A percentile compares a stretch with the other conserved stretches of the same genome.
Conservation (phyloP, 2,113 vertebrate species). For the Rhea pennata region DNA sequence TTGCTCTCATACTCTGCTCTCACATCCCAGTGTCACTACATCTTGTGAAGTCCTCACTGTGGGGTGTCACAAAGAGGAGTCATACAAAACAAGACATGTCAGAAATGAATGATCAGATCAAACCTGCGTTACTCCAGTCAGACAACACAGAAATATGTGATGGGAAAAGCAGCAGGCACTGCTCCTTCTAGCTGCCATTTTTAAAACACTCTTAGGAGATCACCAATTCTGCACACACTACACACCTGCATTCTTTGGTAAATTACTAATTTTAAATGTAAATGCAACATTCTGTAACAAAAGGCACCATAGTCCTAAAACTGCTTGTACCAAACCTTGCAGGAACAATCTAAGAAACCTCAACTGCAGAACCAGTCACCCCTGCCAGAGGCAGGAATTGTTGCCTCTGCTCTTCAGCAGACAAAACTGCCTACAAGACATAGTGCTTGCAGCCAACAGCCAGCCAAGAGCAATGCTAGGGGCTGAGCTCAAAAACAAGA, state of each 20-base stretch:
- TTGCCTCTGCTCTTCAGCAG: constrained; percentile 11
- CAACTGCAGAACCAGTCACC: constrained; percentile 27
- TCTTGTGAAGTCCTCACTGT: constrained; percentile 18
- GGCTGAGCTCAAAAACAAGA: constrained; percentile 18
- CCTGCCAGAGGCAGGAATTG: constrained; percentile 20
- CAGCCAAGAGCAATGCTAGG: constrained; percentile 45
- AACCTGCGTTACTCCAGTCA: constrained; percentile 39
- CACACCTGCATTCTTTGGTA: constrained; percentile 8
- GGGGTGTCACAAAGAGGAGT: constrained; percentile 23
- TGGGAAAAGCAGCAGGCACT: constrained; percentile 48
- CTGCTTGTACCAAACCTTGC: constrained; percentile 22
- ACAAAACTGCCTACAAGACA: constrained; percentile 34
- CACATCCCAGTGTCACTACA: constrained; percentile 39
- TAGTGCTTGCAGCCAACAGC: constrained; percentile 12
- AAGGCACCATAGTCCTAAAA: constrained; percentile 3
- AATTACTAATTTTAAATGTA: constrained; percentile 72
- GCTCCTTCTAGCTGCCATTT: constrained; percentile 60
- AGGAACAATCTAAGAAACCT: constrained; percentile 37
- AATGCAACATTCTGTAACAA: constrained; percentile 62
- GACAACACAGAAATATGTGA: constrained; percentile 38
- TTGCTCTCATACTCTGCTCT: neutral
- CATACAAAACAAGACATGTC: constrained; percentile 39
- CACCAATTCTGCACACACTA: constrained; percentile 36
- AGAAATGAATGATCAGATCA: constrained; percentile 61
- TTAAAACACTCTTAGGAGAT: constrained; percentile 49